Base-by-base conservation (phyloP, 2,888 invertebrate species). In the Augiades crinisus region DNA sequence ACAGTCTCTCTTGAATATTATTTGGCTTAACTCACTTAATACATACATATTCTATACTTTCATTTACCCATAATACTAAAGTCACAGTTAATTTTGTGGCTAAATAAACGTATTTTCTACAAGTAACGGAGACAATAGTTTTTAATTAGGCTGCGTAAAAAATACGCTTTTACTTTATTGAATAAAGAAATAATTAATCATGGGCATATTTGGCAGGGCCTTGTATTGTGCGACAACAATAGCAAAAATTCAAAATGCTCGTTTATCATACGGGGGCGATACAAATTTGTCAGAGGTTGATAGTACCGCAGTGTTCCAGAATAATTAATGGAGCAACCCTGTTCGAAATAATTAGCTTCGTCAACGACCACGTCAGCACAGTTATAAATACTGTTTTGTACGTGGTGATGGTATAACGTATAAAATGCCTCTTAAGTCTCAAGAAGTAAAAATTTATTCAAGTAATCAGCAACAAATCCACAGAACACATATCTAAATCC, bases 171-270 rank as follows among this genome's bases (percentile, higher is more conserved):
- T 10, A 22, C 14, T 14, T 22, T 22, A 17, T 10, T 17, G 7
- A 41, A 27, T 24, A 41, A 27, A 30, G 30, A 16, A 16, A 17
- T 30, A 10, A 41, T 41, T 41, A 41, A 41, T 41, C 40, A 16
- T 24, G 24, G 40, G 14, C 5, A 40, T 4, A 40, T 24, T 40
- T 14, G 8, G 8, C 8, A 5, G 37, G 7, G 31, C 22, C 16
- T 16, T 47, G 19, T 22, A 40, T 31, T 33, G 21, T 40, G 4
- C 40, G 24, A 41, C 33, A 40, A 47, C 47, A 49, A 49, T 49
- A 12, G 33, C 33, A 24, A 33, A 49, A 38, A 33, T 41, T 34
- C 14, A 10, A 33, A 31, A 41, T 19, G 21, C 16, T 34, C 40
- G 21, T 47, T 40, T 33, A 40, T 47, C 40, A 40, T 38, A n/a